Evolutionary conservation across 64 coral and sea anemone genomes (phyloP).

Genomic region (Montipora efflorescens): DNA sequence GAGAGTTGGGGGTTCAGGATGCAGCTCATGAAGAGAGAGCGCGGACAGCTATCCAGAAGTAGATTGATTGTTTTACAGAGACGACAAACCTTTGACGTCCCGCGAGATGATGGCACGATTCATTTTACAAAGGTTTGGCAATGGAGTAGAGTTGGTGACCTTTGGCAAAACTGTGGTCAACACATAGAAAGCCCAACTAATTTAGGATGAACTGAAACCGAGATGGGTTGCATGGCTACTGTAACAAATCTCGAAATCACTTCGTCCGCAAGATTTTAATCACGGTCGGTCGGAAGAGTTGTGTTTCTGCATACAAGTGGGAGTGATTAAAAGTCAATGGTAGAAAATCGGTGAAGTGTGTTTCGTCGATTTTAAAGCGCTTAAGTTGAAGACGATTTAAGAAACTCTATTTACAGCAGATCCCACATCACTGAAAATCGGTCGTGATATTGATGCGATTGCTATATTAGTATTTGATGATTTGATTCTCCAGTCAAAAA

Average conservation of each 20-base stretch:
- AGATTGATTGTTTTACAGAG: neutral
- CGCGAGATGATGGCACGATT: neutral
- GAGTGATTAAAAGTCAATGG: conserved; percentile 1
- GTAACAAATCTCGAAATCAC: neutral
- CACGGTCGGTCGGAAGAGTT: neutral
- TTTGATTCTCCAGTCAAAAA: neutral
- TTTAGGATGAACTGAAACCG: neutral
- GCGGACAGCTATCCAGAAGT: neutral
- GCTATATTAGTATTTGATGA: no score
- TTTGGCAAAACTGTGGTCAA: no score
- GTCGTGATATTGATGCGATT: neutral
- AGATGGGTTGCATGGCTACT: neutral
- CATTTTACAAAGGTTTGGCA: neutral
- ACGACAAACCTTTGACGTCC: neutral
- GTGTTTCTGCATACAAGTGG: neutral
- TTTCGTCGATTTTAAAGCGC: neutral
- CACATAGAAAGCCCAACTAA: no score
- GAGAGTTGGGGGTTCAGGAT: neutral
- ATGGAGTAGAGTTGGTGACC: no score
- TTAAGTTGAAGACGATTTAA: neutral
- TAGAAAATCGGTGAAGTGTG: neutral
- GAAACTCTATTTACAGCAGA: no score
- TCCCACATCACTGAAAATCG: neutral
- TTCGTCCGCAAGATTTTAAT: neutral
- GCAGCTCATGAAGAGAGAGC: neutral